These are phyloP conservation scores for Latheticus oryzae DNA, from an alignment of 2,888 invertebrate genomes.

Conservation along the genomic window DNA sequence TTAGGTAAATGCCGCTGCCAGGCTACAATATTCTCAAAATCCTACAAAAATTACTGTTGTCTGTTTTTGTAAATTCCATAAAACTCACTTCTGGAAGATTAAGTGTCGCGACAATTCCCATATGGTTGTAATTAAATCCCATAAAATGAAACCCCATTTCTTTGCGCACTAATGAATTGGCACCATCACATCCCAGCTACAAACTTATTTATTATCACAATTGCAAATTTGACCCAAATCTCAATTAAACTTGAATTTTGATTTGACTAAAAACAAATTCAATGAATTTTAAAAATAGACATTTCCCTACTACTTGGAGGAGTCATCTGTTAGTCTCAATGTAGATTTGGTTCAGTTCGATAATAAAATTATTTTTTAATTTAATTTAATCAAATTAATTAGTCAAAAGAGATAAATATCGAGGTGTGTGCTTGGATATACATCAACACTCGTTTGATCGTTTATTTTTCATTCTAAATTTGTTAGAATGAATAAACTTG, in stretches of 20 bases:
- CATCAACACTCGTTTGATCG: no score
- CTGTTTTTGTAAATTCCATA: constrained; percentile 29
- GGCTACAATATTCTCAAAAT: constrained; percentile 85
- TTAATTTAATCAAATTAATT: constrained; percentile 4
- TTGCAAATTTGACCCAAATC: no score
- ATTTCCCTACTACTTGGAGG: constrained; percentile 5
- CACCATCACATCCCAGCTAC: constrained; percentile 95
- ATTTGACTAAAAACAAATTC: constrained; percentile 17
- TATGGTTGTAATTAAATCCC: constrained; percentile 87
- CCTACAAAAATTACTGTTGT: constrained; percentile 48
- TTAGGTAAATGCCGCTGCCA: constrained; percentile 95
- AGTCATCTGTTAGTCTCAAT: constrained; percentile 19
- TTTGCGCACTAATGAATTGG: constrained; percentile 86
- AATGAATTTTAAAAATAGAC: constrained; percentile 33
- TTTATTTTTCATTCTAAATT: constrained; percentile 37
- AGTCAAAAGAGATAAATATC: constrained; percentile 8
- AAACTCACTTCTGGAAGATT: constrained; percentile 77
- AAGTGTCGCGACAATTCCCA: constrained; percentile 93
- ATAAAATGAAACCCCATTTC: constrained; percentile 85
- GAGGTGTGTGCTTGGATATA: constrained; percentile 12
- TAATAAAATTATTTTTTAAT: constrained; percentile 4
- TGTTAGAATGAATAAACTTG: constrained; percentile 7
- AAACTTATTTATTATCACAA: no score
- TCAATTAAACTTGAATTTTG: no score
- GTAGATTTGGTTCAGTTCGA: constrained; percentile 9